Evolutionary conservation across 2,113 vertebrate species (phyloP).

Genomic region (Otolemur garnettii): DNA sequence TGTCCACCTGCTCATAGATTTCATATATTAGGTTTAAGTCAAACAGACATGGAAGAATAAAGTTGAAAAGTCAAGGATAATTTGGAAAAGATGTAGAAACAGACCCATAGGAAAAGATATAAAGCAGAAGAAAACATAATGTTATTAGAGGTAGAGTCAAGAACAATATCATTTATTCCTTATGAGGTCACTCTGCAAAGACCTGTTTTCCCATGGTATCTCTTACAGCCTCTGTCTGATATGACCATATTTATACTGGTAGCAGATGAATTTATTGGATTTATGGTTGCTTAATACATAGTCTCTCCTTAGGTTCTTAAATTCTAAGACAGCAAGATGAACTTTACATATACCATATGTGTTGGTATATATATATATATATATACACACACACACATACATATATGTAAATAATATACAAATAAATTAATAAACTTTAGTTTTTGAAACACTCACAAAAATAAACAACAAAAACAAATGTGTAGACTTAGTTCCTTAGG

Average conservation of each 20-base stretch:
- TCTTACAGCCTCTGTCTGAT: background rate
- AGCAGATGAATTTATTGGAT: background rate
- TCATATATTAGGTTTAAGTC: slow-evolving; percentile 11
- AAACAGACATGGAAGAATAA: slow-evolving; percentile 35
- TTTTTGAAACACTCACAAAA: slow-evolving; percentile 40
- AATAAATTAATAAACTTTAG: background rate
- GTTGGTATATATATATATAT: too few species aligned
- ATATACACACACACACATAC: too few species aligned
- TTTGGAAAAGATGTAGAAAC: slow-evolving; percentile 21
- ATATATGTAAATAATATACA: background rate
- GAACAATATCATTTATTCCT: background rate
- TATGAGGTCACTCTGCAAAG: background rate
- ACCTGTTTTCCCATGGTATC: background rate
- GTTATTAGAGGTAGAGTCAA: background rate
- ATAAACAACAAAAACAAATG: background rate
- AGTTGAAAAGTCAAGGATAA: slow-evolving; percentile 31
- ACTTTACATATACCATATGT: background rate
- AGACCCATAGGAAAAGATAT: background rate
- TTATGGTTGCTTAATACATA: background rate
- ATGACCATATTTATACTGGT: background rate
- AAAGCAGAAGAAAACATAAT: background rate
- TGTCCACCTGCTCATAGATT: background rate
- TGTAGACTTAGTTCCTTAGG: background rate
- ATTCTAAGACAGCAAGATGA: background rate
- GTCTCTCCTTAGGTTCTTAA: background rate